Conservation (phyloP, 1,140 invertebrate genomes). For the Choristoneura fumiferana region DNA sequence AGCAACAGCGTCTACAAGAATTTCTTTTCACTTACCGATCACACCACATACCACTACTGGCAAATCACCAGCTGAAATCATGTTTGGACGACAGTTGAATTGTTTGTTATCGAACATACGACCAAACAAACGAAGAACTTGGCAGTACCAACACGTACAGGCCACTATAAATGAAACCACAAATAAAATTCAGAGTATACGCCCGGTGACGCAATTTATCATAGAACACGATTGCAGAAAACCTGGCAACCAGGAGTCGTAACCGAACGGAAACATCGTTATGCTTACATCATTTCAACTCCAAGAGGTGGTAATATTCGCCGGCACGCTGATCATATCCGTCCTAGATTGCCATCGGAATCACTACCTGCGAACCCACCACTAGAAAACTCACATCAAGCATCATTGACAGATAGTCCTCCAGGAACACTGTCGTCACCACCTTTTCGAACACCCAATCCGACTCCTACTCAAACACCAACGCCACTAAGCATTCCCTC, state of each 20-base stretch:
- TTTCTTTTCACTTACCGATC: too few relatives aligned
- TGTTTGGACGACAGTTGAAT: background rate
- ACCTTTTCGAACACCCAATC: too few relatives aligned
- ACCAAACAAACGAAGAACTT: background rate
- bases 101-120: background rate
- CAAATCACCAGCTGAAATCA: too few relatives aligned
- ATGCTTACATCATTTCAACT: background rate
- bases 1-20: too few relatives aligned
- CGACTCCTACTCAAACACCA: too few relatives aligned
- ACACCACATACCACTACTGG: too few relatives aligned
- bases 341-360: background rate
- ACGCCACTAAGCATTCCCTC: too few relatives aligned
- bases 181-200: background rate
- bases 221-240: background rate
- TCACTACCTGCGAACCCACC: too few relatives aligned
- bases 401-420: too few relatives aligned
- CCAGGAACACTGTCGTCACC: too few relatives aligned
- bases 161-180: background rate
- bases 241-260: background rate
- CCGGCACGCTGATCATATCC: constrained; percentile 1
- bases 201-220: background rate
- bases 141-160: background rate
- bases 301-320: background rate
- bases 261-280: background rate
- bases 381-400: too few relatives aligned